Percentiles rank a stretch among this genome's conserved stretches.
Evolutionary conservation across 2,797 vertebrate genomes (phyloP).

Genomic region (Delichon dasypus): DNA sequence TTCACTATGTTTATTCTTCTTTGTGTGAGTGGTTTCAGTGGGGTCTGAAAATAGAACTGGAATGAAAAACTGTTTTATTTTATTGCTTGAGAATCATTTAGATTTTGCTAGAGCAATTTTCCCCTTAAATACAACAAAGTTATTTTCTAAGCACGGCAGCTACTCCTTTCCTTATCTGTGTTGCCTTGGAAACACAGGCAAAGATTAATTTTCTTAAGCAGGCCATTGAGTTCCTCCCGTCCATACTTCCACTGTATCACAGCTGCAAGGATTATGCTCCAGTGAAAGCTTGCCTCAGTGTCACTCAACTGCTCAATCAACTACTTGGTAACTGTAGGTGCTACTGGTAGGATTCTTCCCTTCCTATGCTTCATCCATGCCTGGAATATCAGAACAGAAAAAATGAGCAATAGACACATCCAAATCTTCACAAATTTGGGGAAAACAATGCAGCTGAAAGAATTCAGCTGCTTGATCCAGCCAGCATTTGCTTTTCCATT

Average conservation of each 20-base stretch:
- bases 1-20: neutral
- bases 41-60: neutral
- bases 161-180: neutral
- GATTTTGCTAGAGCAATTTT: neutral
- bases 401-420: neutral
- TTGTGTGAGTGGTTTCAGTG: neutral
- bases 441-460: neutral
- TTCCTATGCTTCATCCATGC: neutral
- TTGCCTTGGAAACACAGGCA: constrained; percentile 30
- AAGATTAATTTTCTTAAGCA: constrained; percentile 28
- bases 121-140: neutral
- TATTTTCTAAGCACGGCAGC: neutral
- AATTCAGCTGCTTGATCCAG: neutral
- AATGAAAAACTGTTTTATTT: neutral
- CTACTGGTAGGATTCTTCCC: neutral
- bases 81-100: neutral
- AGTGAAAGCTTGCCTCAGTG: neutral
- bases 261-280: neutral
- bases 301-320: neutral
- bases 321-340: neutral
- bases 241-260: neutral
- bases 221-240: neutral
- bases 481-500: neutral
- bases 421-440: neutral
- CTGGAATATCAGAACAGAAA: neutral